Percentiles rank a stretch among this genome's conserved stretches.
Conservation (phyloP, 2,797 vertebrate species). For the Phaenicophaeus curvirostris region DNA sequence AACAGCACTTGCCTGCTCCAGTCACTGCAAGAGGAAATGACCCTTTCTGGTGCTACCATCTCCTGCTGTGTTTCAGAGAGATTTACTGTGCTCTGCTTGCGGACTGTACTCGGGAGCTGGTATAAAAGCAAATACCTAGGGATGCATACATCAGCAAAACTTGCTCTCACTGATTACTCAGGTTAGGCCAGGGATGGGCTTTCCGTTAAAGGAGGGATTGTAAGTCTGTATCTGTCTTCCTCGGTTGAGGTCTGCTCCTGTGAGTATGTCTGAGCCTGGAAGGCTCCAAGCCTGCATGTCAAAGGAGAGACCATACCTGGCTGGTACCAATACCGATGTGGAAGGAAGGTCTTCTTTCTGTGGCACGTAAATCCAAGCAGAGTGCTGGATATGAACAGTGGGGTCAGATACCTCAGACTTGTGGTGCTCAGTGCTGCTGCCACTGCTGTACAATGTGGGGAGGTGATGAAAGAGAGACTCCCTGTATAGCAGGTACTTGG, state of each 20-base stretch:
- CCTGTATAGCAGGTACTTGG: background rate
- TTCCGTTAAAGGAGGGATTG: background rate
- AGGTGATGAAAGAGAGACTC: background rate
- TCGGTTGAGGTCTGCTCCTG: background rate
- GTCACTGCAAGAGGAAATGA: constrained; percentile 44
- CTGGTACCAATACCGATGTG: background rate
- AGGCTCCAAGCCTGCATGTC: background rate
- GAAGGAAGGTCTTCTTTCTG: background rate
- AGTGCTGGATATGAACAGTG: background rate
- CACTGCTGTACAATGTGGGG: background rate
- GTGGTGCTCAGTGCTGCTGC: background rate
- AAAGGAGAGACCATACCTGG: background rate
- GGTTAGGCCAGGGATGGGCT: background rate
- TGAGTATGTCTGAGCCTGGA: background rate
- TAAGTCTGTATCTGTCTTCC: background rate
- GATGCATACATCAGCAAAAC: background rate
- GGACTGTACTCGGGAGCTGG: background rate
- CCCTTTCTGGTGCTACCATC: constrained; percentile 30
- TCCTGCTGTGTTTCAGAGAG: constrained; percentile 33
- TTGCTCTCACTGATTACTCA: background rate
- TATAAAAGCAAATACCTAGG: constrained; percentile 13
- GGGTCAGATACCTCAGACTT: background rate
- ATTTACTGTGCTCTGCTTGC: constrained; percentile 26
- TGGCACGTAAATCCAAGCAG: background rate
- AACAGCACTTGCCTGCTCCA: background rate